Percentiles rank a stretch among this genome's conserved stretches.
Evolutionary conservation across 2,888 invertebrate genomes (phyloP).

Genomic region (Lithophane socia): DNA sequence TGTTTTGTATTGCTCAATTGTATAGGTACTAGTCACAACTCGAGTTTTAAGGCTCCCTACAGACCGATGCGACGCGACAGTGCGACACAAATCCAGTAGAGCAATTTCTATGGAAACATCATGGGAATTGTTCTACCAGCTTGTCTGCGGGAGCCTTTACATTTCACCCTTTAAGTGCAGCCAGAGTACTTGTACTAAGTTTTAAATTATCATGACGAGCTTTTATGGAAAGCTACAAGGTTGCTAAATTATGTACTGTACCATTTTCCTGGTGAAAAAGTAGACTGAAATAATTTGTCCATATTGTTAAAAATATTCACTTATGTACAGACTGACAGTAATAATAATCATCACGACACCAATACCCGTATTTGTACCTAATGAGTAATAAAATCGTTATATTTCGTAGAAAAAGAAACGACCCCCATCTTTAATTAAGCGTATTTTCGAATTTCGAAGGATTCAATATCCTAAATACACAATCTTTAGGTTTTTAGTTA

Average conservation of each 20-base stretch:
- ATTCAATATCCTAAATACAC: slow-evolving; percentile 67
- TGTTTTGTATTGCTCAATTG: background rate
- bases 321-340: slow-evolving; percentile 33
- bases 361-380: slow-evolving; percentile 61
- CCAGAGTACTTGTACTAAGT: background rate
- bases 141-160: background rate
- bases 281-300: background rate
- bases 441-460: slow-evolving; percentile 76
- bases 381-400: slow-evolving; percentile 59
- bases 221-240: background rate
- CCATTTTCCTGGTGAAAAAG: background rate
- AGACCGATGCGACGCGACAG: no score
- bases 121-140: no score
- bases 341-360: slow-evolving; percentile 60
- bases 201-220: background rate
- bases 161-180: background rate
- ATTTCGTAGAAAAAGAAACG: slow-evolving; percentile 75
- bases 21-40: slow-evolving; percentile 20
- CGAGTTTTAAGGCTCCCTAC: background rate
- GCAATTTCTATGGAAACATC: no score
- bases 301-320: slow-evolving; percentile 1
- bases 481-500: slow-evolving; percentile 55
- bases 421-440: slow-evolving; percentile 75
- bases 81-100: no score
- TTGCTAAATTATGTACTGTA: background rate